These are phyloP conservation scores for Coregonus suidteri DNA, from an alignment of 2,797 vertebrate species.

Conservation along the genomic window DNA sequence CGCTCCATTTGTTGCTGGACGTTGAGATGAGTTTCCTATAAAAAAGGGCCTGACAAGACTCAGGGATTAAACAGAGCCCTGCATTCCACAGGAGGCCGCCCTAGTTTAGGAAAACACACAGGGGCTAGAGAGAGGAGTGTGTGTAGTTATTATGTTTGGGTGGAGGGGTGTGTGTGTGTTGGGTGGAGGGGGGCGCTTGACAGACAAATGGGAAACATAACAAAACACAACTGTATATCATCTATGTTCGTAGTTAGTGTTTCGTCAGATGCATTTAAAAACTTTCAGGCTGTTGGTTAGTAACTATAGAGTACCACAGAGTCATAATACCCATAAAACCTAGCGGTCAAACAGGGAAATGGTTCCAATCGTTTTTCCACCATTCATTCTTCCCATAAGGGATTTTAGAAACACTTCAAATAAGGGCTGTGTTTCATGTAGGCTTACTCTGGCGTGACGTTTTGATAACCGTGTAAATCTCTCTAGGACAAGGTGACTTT, in stretches of 20 bases:
- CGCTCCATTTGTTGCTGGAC: background rate
- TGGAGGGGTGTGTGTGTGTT: background rate
- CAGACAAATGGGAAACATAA: background rate
- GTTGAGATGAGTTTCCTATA: slow-evolving; percentile 10
- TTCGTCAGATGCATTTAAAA: no score
- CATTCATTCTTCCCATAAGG: no score
- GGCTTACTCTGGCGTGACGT: no score
- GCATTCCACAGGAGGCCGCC: background rate
- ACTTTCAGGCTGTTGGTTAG: background rate
- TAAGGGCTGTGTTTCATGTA: no score
- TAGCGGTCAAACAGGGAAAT: no score
- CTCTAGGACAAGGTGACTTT: no score
- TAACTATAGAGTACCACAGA: background rate
- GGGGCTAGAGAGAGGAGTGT: background rate
- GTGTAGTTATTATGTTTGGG: background rate
- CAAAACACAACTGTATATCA: background rate
- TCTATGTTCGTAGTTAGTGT: background rate
- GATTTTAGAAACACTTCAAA: no score
- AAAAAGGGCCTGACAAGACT: slow-evolving; percentile 15
- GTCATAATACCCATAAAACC: no score
- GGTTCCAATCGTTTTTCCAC: no score
- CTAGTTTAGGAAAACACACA: background rate
- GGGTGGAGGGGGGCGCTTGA: background rate
- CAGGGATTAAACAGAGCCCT: background rate
- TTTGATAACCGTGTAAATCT: no score